Evolutionary conservation across 2,113 vertebrate species (phyloP).

Genomic region (Montifringilla adamsi): DNA sequence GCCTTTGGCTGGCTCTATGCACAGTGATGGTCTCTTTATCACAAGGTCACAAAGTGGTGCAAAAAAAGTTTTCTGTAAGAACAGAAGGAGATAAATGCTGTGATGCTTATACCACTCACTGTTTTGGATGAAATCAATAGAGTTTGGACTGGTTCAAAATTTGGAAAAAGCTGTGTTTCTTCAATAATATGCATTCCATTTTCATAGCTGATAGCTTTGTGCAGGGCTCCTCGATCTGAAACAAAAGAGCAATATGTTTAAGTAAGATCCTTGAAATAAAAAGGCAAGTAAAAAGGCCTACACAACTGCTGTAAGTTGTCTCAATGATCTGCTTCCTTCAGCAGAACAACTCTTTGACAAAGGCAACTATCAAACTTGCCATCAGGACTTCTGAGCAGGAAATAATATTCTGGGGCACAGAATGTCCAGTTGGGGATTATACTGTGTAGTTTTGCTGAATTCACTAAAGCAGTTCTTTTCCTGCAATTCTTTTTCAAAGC

Average conservation of each 20-base stretch:
- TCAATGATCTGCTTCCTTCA: background rate
- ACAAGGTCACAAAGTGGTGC: background rate
- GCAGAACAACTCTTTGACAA: background rate
- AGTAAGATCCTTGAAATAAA: background rate
- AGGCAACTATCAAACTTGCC: background rate
- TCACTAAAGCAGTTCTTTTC: background rate
- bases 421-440: background rate
- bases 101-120: conserved; percentile 65
- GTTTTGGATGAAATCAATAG: conserved; percentile 84
- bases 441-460: background rate
- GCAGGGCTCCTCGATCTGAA: conserved; percentile 88
- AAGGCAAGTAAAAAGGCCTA: background rate
- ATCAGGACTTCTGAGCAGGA: background rate
- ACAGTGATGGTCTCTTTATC: accelerated
- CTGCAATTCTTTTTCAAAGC: background rate
- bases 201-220: conserved; percentile 87
- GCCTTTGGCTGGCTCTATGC: background rate
- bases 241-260: background rate
- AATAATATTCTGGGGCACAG: background rate
- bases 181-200: conserved; percentile 87
- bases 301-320: background rate
- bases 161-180: conserved; percentile 88
- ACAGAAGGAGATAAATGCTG: background rate
- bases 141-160: conserved; percentile 83
- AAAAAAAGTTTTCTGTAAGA: background rate